Conservation (phyloP, 2,888 invertebrate species). For the Callyntrura guangdongensis region DNA sequence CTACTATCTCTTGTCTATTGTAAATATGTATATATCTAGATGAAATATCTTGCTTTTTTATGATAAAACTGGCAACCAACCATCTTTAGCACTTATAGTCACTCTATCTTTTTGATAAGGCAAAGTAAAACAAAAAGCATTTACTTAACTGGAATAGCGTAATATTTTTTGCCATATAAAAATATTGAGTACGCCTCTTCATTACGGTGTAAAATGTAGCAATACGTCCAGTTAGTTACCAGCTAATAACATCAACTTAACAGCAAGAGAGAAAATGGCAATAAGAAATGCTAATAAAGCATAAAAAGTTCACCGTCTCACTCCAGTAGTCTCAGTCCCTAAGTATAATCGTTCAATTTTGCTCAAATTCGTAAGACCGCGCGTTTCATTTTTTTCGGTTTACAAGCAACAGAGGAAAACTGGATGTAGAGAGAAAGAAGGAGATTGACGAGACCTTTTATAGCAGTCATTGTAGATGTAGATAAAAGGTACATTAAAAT, state of each 20-base stretch:
- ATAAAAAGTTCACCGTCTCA: background rate
- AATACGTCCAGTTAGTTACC: slow-evolving; percentile 30
- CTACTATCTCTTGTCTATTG: slow-evolving; percentile 5
- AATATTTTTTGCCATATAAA: background rate
- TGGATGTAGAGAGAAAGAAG: background rate
- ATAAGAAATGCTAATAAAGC: slow-evolving; percentile 1
- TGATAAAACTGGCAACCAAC: slow-evolving; percentile 61
- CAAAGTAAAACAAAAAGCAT: slow-evolving; percentile 35
- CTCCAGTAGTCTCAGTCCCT: background rate
- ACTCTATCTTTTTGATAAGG: slow-evolving; percentile 37
- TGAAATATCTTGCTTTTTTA: slow-evolving; percentile 35
- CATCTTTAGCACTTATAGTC: slow-evolving; percentile 57
- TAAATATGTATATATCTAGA: background rate
- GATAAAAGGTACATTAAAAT: slow-evolving; percentile 70
- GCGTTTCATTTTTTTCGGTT: background rate
- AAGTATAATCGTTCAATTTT: background rate
- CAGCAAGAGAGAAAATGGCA: background rate
- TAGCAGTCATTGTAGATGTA: slow-evolving; percentile 65
- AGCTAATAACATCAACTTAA: background rate
- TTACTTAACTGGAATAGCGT: slow-evolving; percentile 4
- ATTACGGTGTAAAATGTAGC: background rate
- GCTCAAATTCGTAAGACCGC: background rate
- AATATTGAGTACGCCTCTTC: background rate
- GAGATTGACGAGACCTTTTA: slow-evolving; percentile 43
- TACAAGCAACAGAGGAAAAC: slow-evolving; percentile 11